These are phyloP conservation scores for Alsophila aescularia DNA, from an alignment of 2,888 invertebrate genomes.

Conservation along the genomic window DNA sequence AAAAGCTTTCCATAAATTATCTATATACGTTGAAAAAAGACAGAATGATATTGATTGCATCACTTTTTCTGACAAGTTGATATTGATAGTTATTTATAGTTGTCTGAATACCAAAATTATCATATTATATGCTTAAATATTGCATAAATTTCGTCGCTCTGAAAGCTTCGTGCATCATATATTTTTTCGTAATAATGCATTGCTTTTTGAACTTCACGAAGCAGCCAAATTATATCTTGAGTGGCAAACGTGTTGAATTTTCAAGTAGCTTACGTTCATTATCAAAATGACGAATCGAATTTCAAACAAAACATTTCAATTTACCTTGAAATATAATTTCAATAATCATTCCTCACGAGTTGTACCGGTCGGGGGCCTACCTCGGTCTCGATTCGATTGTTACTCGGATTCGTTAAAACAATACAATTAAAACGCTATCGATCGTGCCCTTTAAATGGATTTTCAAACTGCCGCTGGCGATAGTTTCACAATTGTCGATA, in stretches of 20 bases:
- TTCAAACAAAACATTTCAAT: conserved; percentile 17
- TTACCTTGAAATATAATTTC: conserved; percentile 33
- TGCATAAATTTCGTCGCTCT: neutral
- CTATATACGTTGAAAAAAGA: too few relatives aligned
- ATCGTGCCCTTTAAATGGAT: conserved; percentile 41
- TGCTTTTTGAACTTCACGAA: neutral
- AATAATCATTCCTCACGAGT: conserved; percentile 27
- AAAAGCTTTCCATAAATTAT: too few relatives aligned
- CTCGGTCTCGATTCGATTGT: conserved; percentile 29
- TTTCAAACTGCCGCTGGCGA: conserved; percentile 33
- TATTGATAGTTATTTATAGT: too few relatives aligned
- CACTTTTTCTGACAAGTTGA: too few relatives aligned
- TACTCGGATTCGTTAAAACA: conserved; percentile 29
- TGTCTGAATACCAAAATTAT: too few relatives aligned
- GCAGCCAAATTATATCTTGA: neutral
- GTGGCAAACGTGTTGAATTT: neutral
- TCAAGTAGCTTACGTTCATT: conserved; percentile 7
- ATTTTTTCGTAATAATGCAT: neutral
- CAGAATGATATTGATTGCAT: too few relatives aligned
- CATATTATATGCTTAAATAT: too few relatives aligned
- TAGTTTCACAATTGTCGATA: conserved; percentile 52
- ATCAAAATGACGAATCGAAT: conserved; percentile 15
- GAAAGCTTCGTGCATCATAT: neutral
- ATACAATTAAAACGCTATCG: conserved; percentile 37
- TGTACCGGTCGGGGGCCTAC: conserved; percentile 25